phyloP scores from a whole-genome alignment of 1,140 invertebrate species.

The Zaprionus taronus region DNA sequence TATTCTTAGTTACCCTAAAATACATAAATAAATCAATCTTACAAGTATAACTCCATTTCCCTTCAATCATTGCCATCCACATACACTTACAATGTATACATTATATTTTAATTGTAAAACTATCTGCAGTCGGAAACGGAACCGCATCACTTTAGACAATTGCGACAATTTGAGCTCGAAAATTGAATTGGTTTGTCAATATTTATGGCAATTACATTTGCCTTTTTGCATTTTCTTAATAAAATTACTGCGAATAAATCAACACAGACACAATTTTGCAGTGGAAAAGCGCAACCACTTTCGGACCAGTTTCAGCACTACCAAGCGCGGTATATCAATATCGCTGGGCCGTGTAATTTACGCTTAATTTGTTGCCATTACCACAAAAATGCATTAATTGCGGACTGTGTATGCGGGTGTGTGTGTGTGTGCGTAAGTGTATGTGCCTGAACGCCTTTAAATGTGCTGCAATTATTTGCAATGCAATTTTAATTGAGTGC shows the following conservation, averaged over 20 bases:
- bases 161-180: slow-evolving; percentile 4
- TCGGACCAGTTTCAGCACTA: slow-evolving; percentile 36
- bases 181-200: slow-evolving; percentile 48
- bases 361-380: slow-evolving; percentile 80
- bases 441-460: slow-evolving; percentile 61
- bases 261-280: slow-evolving; percentile 44
- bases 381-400: slow-evolving; percentile 79
- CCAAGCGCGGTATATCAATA: slow-evolving; percentile 61
- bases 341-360: slow-evolving; percentile 71
- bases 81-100: too few relatives aligned
- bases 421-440: background rate
- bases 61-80: too few relatives aligned
- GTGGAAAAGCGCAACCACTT: slow-evolving; percentile 49
- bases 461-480: slow-evolving; percentile 78
- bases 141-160: slow-evolving; percentile 5
- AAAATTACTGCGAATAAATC: slow-evolving; percentile 70
- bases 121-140: background rate
- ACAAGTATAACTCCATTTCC: too few relatives aligned
- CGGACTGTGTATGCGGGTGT: slow-evolving; percentile 24
- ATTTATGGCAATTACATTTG: slow-evolving; percentile 52
- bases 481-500: slow-evolving; percentile 80
- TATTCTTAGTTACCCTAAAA: too few relatives aligned
- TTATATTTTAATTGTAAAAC: background rate
- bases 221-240: slow-evolving; percentile 58
- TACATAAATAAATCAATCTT: too few relatives aligned